These are phyloP conservation scores for Onthophagus sagittarius DNA, from an alignment of 2,888 invertebrate species.

Conservation along the genomic window DNA sequence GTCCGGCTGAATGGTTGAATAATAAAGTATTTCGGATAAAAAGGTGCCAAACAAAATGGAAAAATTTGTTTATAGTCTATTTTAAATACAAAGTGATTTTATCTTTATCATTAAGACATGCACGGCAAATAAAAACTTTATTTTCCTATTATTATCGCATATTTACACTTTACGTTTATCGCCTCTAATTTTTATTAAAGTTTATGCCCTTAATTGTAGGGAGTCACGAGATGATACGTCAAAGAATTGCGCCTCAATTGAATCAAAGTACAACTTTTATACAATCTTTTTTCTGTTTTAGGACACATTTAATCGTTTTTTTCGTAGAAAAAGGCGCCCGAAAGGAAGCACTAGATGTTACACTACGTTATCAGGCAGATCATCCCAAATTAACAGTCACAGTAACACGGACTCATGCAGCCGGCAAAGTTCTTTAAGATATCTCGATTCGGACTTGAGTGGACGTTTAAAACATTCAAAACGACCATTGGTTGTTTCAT, in stretches of 20 bases:
- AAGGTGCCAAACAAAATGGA: no score
- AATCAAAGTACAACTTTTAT: no score
- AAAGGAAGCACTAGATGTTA: constrained; percentile 41
- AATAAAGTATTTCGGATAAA: background rate
- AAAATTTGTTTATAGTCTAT: no score
- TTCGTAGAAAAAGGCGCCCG: constrained; percentile 33
- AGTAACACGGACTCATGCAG: constrained; percentile 45
- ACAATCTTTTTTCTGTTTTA: constrained; percentile 27
- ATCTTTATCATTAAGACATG: no score
- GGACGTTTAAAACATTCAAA: constrained; percentile 42
- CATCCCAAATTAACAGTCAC: constrained; percentile 38
- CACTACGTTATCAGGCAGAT: constrained; percentile 42
- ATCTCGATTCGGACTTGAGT: constrained; percentile 44
- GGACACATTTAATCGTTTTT: constrained; percentile 42
- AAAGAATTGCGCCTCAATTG: no score
- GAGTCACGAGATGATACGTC: no score
- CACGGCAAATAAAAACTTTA: no score
- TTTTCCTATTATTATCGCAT: no score
- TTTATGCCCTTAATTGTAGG: no score
- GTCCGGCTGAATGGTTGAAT: background rate
- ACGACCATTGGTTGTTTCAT: constrained; percentile 47
- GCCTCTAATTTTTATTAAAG: no score
- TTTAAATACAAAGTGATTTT: no score
- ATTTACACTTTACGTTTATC: no score
- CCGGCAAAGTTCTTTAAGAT: constrained; percentile 43